phyloP scores from a whole-genome alignment of 1,140 invertebrate species.

The Drosophila ercepeae region DNA sequence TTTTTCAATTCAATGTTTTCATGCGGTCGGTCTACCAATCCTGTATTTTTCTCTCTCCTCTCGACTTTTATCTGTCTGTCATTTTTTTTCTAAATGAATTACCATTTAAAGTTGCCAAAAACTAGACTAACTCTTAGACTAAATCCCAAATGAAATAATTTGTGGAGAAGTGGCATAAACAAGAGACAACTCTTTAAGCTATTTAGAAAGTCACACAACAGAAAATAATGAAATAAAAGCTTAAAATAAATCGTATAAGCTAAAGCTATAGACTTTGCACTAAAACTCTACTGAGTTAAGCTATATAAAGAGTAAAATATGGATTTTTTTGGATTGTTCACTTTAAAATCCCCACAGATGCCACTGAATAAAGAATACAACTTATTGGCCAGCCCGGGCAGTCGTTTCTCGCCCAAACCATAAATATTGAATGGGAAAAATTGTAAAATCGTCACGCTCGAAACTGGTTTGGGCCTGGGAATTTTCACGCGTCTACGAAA shows the following conservation, averaged over 20 bases:
- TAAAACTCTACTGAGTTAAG: background rate
- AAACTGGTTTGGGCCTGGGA: slow-evolving; percentile 44
- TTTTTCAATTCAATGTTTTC: slow-evolving; percentile 63
- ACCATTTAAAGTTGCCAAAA: no score
- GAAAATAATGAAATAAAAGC: background rate
- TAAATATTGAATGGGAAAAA: slow-evolving; percentile 44
- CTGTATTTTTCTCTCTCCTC: background rate
- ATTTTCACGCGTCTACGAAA: slow-evolving; percentile 77
- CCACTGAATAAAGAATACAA: slow-evolving; percentile 7
- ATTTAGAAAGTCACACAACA: background rate
- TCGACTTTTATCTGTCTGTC: background rate
- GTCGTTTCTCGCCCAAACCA: slow-evolving; percentile 5
- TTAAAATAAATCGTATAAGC: background rate
- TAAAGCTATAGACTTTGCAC: background rate
- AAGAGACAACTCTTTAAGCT: background rate
- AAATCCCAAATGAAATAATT: background rate
- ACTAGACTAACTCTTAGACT: background rate
- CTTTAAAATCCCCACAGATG: slow-evolving; percentile 11
- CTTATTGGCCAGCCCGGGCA: slow-evolving; percentile 8
- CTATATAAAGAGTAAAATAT: background rate
- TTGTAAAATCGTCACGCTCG: slow-evolving; percentile 27
- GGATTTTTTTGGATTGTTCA: background rate
- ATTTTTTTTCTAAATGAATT: no score
- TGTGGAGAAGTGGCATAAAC: background rate
- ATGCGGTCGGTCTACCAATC: slow-evolving; percentile 5